phyloP scores from a whole-genome alignment of 2,888 invertebrate genomes.

The Poecilobothrus nobilitatus region DNA sequence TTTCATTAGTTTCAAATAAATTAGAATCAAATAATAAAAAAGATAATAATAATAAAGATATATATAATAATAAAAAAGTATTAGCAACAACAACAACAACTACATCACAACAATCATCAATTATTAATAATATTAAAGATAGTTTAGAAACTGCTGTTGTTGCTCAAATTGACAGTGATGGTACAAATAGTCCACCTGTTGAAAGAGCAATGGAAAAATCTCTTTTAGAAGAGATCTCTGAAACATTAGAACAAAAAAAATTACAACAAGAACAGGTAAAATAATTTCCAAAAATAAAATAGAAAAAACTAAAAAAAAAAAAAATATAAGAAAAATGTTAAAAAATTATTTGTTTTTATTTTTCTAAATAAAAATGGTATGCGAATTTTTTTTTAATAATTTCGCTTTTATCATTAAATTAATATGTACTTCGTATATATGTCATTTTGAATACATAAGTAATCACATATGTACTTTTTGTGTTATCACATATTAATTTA shows the following conservation, averaged over 20 bases:
- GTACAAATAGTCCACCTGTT: conserved; percentile 43
- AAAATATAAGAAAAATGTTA: no score
- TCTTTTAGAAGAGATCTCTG: conserved; percentile 62
- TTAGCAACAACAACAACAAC: conserved; percentile 17
- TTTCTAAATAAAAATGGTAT: no score
- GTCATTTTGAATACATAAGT: no score
- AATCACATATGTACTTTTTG: no score
- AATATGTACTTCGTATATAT: no score
- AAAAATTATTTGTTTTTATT: conserved; percentile 23
- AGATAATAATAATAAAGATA: conserved; percentile 10
- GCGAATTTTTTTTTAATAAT: no score
- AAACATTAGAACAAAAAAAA: conserved; percentile 59
- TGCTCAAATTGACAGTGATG: conserved; percentile 26
- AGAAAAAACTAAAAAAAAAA: no score
- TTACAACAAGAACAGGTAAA: conserved; percentile 37
- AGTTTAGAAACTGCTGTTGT: conserved; percentile 12
- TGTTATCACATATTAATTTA: no score
- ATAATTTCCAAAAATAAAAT: no score
- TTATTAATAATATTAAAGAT: conserved; percentile 15
- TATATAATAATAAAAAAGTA: conserved; percentile 10
- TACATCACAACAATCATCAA: conserved; percentile 16
- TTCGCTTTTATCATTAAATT: no score
- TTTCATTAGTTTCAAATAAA: background rate
- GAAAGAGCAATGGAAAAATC: conserved; percentile 55
- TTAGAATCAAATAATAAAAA: conserved; percentile 10